Evolutionary conservation across 1,140 invertebrate species (phyloP).

Genomic region (Sycophila sp.): DNA sequence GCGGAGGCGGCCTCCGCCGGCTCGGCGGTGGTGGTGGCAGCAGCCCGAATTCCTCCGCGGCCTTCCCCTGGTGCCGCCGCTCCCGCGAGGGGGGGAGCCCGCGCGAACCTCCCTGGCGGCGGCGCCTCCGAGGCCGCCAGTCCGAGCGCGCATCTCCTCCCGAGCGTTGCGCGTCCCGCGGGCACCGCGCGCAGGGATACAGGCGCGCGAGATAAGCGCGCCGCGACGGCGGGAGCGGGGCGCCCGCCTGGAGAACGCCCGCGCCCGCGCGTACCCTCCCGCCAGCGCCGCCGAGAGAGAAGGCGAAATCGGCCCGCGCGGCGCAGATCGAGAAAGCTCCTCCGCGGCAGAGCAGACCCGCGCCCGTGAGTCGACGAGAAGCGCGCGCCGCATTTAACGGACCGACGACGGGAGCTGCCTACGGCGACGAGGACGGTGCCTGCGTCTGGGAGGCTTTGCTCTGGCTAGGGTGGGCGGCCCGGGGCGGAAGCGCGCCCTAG

Average conservation of each 20-base stretch:
- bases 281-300: not conserved
- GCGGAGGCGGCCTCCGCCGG: slow-evolving; percentile 33
- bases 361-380: not conserved
- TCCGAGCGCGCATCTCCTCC: slow-evolving; percentile 32
- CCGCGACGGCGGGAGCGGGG: not conserved
- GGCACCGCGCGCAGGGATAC: slow-evolving; percentile 24
- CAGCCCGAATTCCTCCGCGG: slow-evolving; percentile 60
- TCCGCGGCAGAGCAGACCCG: slow-evolving; percentile 17
- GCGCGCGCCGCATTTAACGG: no score
- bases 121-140: not conserved
- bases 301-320: slow-evolving; percentile 11
- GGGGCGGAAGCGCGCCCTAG: not conserved
- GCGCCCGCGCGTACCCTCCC: no score
- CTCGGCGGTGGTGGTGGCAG: slow-evolving; percentile 41
- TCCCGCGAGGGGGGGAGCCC: slow-evolving; percentile 23
- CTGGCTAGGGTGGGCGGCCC: not conserved
- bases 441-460: no score
- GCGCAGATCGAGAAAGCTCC: slow-evolving; percentile 38
- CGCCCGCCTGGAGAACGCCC: not conserved
- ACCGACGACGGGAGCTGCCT: not conserved
- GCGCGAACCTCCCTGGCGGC: slow-evolving; percentile 1
- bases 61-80: not conserved
- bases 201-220: not conserved
- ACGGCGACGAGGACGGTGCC: not conserved
- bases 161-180: slow-evolving; percentile 33